phyloP scores from a whole-genome alignment of 2,888 invertebrate species.

The Drosophila ochracea region DNA sequence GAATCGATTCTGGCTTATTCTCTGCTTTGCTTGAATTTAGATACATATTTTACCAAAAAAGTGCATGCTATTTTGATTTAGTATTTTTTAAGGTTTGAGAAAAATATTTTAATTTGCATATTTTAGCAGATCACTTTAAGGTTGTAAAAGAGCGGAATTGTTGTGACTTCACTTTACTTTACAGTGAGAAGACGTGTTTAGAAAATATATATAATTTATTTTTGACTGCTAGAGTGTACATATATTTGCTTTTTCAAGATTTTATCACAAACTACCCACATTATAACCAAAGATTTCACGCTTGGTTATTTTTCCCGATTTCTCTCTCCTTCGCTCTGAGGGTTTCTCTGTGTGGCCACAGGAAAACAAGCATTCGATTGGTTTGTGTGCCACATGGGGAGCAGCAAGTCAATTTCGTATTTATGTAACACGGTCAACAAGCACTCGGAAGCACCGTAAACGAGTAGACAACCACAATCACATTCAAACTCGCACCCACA shows the following conservation, averaged over 20 bases:
- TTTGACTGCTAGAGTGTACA: neutral
- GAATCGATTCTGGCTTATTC: neutral
- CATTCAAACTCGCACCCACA: conserved; percentile 27
- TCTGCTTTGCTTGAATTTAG: neutral
- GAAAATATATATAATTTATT: neutral
- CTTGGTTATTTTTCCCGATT: conserved; percentile 11
- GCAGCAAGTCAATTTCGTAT: conserved; percentile 75
- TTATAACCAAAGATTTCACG: conserved; percentile 19
- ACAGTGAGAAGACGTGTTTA: neutral
- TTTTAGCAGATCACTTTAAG: neutral
- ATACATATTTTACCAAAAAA: neutral
- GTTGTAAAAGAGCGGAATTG: too few relatives aligned
- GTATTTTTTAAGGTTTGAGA: neutral
- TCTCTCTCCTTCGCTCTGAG: neutral
- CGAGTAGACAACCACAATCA: conserved; percentile 56
- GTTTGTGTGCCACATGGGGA: conserved; percentile 49
- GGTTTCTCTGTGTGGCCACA: conserved; percentile 15
- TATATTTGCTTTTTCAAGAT: neutral
- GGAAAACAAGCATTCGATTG: conserved; percentile 61
- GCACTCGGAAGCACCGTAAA: conserved; percentile 67
- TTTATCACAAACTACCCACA: conserved; percentile 2
- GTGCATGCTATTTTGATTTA: neutral
- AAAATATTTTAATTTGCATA: neutral
- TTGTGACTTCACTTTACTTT: neutral
- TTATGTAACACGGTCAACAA: conserved; percentile 74